Conservation (phyloP, 2,113 vertebrate species). For the Brachyhypopomus gauderio region DNA sequence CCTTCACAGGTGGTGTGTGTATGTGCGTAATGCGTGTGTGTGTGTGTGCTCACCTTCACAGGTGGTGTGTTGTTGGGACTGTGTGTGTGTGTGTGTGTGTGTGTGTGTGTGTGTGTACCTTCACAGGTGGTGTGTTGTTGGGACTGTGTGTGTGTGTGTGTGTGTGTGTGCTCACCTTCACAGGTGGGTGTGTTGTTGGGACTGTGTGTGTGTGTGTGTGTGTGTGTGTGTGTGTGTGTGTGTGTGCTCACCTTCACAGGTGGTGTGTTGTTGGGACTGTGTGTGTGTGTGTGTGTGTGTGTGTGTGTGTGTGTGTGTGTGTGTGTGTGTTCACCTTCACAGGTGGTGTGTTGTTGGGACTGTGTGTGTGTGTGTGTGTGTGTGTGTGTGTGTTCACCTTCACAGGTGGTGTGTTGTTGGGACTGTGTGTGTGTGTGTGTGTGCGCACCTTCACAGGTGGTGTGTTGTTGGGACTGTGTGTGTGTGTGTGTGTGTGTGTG, state of each 20-base stretch:
- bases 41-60: constrained; percentile 56
- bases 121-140: constrained; percentile 55
- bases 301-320: too few species aligned
- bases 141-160: background rate
- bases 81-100: background rate
- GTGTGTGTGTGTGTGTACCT: constrained; percentile 54
- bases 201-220: too few species aligned
- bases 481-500: too few species aligned
- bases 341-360: constrained; percentile 55
- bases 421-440: background rate
- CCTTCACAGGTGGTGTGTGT: constrained; percentile 59
- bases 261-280: constrained; percentile 51
- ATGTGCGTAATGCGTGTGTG: too few species aligned
- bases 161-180: constrained; percentile 55
- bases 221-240: too few species aligned
- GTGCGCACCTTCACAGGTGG: constrained; percentile 60
- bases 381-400: constrained; percentile 56
- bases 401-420: constrained; percentile 54
- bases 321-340: constrained; percentile 55
- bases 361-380: constrained; percentile 7
- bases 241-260: constrained; percentile 59
- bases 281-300: too few species aligned
- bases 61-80: constrained; percentile 55
- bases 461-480: constrained; percentile 52
- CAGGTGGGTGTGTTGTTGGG: constrained; percentile 56